Conservation (phyloP, 2,113 vertebrate genomes). For the Chionodraco myersi region DNA sequence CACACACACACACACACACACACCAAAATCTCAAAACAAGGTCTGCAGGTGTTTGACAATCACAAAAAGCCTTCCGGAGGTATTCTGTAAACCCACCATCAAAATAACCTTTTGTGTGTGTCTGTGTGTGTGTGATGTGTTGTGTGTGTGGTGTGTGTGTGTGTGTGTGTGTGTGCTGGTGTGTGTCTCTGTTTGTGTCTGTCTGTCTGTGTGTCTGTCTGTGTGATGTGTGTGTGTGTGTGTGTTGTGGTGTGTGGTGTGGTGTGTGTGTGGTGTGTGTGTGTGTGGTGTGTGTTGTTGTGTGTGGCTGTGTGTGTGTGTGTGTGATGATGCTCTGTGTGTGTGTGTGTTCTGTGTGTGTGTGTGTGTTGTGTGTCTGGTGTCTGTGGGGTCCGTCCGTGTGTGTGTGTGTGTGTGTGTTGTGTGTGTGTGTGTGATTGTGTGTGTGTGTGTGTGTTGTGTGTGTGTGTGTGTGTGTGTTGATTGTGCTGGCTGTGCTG, state of each 20-base stretch:
- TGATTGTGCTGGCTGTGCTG: too few species aligned
- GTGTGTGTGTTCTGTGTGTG: slow-evolving; percentile 3
- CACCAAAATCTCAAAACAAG: not conserved
- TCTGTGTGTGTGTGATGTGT: not conserved
- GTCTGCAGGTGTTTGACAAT: not conserved
- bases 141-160: not conserved
- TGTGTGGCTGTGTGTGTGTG: too few species aligned
- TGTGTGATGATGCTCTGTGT: not conserved
- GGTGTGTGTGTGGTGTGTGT: not conserved
- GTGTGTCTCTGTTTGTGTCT: too few species aligned
- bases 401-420: slow-evolving; percentile 10
- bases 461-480: slow-evolving; percentile 1
- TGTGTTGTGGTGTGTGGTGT: not conserved
- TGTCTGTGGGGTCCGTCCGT: too few species aligned
- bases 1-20: too few species aligned
- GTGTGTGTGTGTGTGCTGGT: slow-evolving; percentile 6
- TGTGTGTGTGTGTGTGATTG: not conserved
- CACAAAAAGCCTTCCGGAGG: not conserved
- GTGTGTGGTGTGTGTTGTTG: not conserved
- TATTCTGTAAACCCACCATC: too few species aligned
- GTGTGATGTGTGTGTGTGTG: too few species aligned
- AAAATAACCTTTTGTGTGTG: too few species aligned
- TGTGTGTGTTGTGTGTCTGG: slow-evolving; percentile 10
- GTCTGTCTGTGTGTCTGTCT: too few species aligned
- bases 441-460: slow-evolving; percentile 7